Conservation (phyloP, 1,140 invertebrate species). For the Neelides sp. region DNA sequence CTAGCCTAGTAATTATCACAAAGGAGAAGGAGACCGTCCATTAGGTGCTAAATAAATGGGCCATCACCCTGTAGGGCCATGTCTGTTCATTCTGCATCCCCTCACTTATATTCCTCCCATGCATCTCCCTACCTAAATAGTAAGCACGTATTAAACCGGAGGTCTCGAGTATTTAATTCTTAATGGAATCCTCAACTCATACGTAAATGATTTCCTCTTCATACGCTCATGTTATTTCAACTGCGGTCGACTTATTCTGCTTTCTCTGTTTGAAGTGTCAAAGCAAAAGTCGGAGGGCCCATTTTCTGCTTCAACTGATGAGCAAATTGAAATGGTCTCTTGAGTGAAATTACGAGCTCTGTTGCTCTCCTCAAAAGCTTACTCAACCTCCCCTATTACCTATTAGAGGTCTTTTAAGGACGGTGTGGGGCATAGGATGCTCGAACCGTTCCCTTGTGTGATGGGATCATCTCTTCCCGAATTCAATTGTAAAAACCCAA, state of each 20-base stretch:
- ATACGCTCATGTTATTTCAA: too few species aligned
- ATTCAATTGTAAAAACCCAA: conserved; percentile 11
- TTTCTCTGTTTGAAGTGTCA: too few species aligned
- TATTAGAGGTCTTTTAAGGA: too few species aligned
- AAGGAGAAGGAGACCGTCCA: conserved; percentile 2
- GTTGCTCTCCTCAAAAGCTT: too few species aligned
- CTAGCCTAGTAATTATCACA: conserved; percentile 18
- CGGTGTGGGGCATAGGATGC: too few species aligned
- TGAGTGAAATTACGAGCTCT: too few species aligned
- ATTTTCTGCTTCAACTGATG: conserved; percentile 27
- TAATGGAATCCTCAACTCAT: too few species aligned
- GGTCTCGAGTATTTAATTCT: too few species aligned
- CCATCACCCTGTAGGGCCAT: neutral
- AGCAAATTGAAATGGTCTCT: conserved; percentile 24
- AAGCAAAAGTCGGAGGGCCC: conserved; percentile 10
- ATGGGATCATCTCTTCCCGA: conserved; percentile 11
- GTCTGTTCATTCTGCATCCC: neutral
- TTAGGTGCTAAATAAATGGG: conserved; percentile 12
- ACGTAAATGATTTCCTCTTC: too few species aligned
- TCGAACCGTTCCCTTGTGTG: conserved; percentile 1
- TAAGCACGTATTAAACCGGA: too few species aligned
- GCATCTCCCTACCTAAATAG: too few species aligned
- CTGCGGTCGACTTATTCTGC: too few species aligned
- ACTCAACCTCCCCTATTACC: neutral
- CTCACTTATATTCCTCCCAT: neutral